Evolutionary conservation across 1,140 invertebrate species (phyloP).

Genomic region (Zaprionus vittiger): DNA sequence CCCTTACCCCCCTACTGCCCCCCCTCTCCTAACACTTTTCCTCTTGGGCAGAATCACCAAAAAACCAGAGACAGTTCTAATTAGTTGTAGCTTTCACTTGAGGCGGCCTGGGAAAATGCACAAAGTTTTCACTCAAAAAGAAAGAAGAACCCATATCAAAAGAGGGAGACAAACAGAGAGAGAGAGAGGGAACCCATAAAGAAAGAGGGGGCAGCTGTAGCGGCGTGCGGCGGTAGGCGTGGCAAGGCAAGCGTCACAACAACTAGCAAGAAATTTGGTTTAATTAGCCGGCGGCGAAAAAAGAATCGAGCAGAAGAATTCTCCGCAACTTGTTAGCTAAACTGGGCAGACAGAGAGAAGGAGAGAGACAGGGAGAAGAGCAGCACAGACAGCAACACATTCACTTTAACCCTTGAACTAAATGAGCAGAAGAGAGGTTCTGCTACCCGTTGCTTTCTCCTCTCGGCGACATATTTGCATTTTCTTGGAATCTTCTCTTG

Average conservation of each 20-base stretch:
- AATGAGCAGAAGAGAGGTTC: constrained; percentile 13
- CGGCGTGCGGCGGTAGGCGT: neutral
- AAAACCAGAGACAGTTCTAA: constrained; percentile 19
- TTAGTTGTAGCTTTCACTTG: constrained; percentile 28
- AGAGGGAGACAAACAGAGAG: neutral
- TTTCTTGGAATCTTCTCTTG: constrained; percentile 46
- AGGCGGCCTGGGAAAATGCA: constrained; percentile 19
- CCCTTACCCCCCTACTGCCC: neutral
- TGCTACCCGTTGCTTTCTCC: constrained; percentile 25
- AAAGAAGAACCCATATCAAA: neutral
- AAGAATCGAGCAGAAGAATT: constrained; percentile 3
- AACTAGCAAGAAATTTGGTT: constrained; percentile 24
- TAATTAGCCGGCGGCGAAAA: constrained; percentile 18
- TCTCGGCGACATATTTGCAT: constrained; percentile 38
- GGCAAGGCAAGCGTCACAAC: neutral
- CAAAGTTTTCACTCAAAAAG: neutral
- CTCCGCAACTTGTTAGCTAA: constrained; percentile 18
- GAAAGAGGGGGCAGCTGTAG: neutral
- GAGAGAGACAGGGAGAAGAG: neutral
- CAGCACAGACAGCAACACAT: constrained; percentile 2
- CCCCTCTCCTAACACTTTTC: neutral
- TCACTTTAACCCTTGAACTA: constrained; percentile 47
- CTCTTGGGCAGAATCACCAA: neutral
- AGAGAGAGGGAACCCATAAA: neutral
- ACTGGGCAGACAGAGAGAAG: neutral